Base-by-base conservation (phyloP, 2,888 invertebrate genomes). In the Alsophila aescularia region DNA sequence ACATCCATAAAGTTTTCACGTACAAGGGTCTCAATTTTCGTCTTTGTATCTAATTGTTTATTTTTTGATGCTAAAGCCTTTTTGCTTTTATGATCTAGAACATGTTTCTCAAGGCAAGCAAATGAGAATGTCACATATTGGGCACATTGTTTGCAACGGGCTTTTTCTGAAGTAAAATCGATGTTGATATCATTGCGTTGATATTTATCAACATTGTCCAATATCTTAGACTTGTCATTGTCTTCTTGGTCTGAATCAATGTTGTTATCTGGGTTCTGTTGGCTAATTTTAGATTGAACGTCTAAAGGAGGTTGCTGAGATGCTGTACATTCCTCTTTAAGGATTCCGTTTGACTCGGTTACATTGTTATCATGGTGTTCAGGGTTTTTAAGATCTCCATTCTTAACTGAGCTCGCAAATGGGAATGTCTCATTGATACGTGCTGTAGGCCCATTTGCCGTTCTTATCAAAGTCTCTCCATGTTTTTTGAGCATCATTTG, bases 171-270 rank as follows among this genome's bases (percentile, higher is more conserved):
- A 10, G 68, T 70, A 12, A 79, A 66, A 51, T 80, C 66, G 1
- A 82, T 60, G 2, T 63, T 68, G 1, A 83, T 66, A 8, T 67
- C 52, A n/a, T 75, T 68, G 10, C 68, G 67, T 50, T 77, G 70
- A 18, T 75, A 76, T 18, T 62, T 60, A 4, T 40, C 14, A 0
- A 77, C 34, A 32, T 18, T 49, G 15, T 54, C 54, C n/a, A 54
- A 18, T 2, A 54, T 16, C 21, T 14, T 0, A 60, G 51, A 36
- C 0, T 14, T 43, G 16, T 27, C 5, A 0, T 44, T 16, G 0
- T 27, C 7, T 14, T 45, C 35, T 10, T 21, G 7, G n/a, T 12
- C 39, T 2, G 39, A 21, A 12, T 12, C 12, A 7, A 39, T 15
- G 8, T 39, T 13, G 8, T 8, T 13, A 12, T 21, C 27, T 27